Evolutionary conservation across 2,797 vertebrate species (phyloP).

Genomic region (Pseudochaenichthys georgianus): DNA sequence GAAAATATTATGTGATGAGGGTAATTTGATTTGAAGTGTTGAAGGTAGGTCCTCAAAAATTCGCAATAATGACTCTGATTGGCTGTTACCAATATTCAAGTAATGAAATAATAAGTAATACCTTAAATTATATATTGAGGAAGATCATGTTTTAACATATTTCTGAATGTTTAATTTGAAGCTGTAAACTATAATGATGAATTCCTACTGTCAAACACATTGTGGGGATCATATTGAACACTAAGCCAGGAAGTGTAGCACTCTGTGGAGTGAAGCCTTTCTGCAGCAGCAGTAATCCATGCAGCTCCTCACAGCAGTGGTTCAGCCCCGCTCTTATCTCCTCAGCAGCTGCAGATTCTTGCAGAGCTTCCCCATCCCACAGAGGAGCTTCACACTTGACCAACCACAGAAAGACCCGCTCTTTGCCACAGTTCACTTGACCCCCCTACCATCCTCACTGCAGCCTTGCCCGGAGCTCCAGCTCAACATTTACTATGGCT

Average conservation of each 20-base stretch:
- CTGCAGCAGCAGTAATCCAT: constrained; percentile 53
- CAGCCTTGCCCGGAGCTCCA: constrained; percentile 15
- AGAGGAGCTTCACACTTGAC: constrained; percentile 44
- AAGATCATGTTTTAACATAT: background rate
- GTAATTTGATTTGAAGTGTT: background rate
- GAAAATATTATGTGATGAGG: background rate
- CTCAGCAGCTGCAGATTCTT: constrained; percentile 62
- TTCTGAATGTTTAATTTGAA: background rate
- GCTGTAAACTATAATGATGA: background rate
- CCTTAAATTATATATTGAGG: background rate
- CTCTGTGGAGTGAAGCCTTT: constrained; percentile 1
- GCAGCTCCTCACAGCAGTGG: constrained; percentile 34
- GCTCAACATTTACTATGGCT: constrained; percentile 47
- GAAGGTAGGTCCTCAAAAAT: background rate
- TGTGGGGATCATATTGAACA: background rate
- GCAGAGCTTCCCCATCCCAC: constrained; percentile 44
- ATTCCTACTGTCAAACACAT: background rate
- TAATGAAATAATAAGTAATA: background rate
- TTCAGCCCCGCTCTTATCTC: constrained; percentile 61
- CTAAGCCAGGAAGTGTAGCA: background rate
- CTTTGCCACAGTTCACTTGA: constrained; percentile 29
- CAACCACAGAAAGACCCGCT: constrained; percentile 33
- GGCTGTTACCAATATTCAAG: background rate
- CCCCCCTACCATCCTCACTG: constrained; percentile 1
- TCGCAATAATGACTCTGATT: background rate